These are phyloP conservation scores for Trachelus troglodyta DNA, from an alignment of 2,888 invertebrate species.

Conservation along the genomic window DNA sequence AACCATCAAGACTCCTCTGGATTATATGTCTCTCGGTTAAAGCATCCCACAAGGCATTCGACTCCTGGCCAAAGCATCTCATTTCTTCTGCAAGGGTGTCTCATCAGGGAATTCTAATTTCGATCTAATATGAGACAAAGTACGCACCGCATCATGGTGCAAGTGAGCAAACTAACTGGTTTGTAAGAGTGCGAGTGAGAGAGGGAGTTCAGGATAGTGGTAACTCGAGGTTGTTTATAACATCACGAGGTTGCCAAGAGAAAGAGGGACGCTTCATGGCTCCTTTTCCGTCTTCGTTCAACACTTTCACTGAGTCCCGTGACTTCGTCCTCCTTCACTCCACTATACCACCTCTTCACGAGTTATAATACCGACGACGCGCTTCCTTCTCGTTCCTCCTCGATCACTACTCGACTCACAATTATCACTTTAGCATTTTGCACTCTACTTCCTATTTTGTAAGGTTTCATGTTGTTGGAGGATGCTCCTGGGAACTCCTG, in stretches of 20 bases:
- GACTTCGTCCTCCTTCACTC: conserved; percentile 34
- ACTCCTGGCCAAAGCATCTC: not conserved
- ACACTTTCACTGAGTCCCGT: conserved; percentile 45
- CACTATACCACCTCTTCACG: conserved; percentile 15
- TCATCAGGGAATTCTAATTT: not conserved
- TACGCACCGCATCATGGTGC: not conserved
- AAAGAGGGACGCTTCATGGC: not conserved
- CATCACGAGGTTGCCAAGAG: not conserved
- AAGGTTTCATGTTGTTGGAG: not conserved
- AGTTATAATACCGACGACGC: not conserved
- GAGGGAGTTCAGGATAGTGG: not conserved
- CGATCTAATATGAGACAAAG: not conserved
- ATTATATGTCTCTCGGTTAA: not conserved
- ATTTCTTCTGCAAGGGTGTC: not conserved
- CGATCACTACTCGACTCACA: not conserved
- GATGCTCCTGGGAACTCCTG: not conserved
- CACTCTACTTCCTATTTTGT: not conserved
- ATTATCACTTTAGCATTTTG: not conserved
- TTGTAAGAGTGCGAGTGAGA: not conserved
- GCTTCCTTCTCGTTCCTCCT: not conserved
- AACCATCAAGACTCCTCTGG: not conserved
- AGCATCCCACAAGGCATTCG: not conserved
- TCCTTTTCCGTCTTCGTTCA: conserved; percentile 8
- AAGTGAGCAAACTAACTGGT: not conserved
- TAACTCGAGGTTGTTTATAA: conserved; percentile 3